Evolutionary conservation across 2,113 vertebrate species (phyloP), one percentile per base, ranked within the genome.

Genomic region (Atrichornis clamosus): DNA sequence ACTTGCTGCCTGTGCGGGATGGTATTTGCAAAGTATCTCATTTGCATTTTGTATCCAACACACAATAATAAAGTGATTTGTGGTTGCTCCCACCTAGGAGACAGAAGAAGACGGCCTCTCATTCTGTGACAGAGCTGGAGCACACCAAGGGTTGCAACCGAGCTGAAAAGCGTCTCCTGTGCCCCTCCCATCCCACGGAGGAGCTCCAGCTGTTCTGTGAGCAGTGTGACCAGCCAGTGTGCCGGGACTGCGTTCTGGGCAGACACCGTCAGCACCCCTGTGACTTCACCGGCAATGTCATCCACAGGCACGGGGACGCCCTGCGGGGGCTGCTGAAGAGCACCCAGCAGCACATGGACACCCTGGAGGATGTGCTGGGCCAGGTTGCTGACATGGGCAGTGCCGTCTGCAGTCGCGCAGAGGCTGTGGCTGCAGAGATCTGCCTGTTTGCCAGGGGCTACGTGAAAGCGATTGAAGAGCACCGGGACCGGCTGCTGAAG

Each of bases 181-280:
- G 99, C 94, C 84, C 96, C 23, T 74, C 97, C 21, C 99, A 99
- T 92, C 98, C 98, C 0, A 96, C 97, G 0, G 98, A 99, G 98
- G 98, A 99, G 95, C 97, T 99, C 18, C 97, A 97, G 22, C 98
- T 99, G 88, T 99, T 99, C 98, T 99, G 99, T 3, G 98, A 98
- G 97, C 96, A 97, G 56, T 99, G 99, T 9, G 98, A 99, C 96
- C 97, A 95, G 27, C 98, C 98, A 0, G 98, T 99, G 76, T 99
- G 99, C 93, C 95, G 95, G 78, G 98, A 99, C 18, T 99, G 99
- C 0, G 80, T 98, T 15, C 95, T 97, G 24, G 97, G 97, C 13
- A 95, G 98, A 35, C 99, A 99, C 90, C 97, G 95, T 1, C 98
- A 99, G 59, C 99, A 99, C 79, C 93, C 79, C 47, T 99, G 94